phyloP scores from a whole-genome alignment of 92 coral and sea anemone species.

The Parazoanthus atlanticus region DNA sequence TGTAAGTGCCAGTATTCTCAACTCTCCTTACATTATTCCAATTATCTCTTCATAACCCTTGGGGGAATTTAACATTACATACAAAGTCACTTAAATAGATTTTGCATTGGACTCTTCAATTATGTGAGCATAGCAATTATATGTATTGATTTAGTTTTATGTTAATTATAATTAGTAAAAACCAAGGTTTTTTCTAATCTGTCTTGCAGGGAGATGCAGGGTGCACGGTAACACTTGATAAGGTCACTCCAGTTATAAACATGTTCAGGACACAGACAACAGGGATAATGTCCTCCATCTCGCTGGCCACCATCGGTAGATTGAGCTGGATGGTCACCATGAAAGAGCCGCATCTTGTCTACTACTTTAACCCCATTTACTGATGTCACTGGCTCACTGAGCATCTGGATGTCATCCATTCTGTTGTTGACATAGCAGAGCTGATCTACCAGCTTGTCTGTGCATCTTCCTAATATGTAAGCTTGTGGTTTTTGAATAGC shows the following conservation, averaged over 20 bases:
- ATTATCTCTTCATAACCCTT: too few relatives aligned
- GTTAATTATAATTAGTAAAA: not conserved
- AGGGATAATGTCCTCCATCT: slow-evolving; percentile 55
- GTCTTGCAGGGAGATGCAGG: slow-evolving; percentile 39
- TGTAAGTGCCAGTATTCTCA: too few relatives aligned
- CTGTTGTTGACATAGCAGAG: slow-evolving; percentile 46
- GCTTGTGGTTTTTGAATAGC: slow-evolving; percentile 58
- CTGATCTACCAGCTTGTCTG: slow-evolving; percentile 55
- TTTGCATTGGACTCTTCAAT: too few relatives aligned
- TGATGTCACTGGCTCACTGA: slow-evolving; percentile 13
- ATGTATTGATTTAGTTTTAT: too few relatives aligned
- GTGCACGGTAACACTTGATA: slow-evolving; percentile 36
- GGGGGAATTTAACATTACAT: too few relatives aligned
- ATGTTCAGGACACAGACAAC: slow-evolving; percentile 18
- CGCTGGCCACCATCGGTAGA: slow-evolving; percentile 58
- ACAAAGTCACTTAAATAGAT: too few relatives aligned
- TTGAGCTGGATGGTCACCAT: slow-evolving; percentile 12
- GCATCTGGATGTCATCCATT: slow-evolving; percentile 53
- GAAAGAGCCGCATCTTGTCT: not conserved
- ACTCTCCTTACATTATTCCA: too few relatives aligned
- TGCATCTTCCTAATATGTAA: slow-evolving; percentile 50
- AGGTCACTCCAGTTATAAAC: slow-evolving; percentile 13
- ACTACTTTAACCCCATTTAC: not conserved
- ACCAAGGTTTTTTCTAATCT: slow-evolving; percentile 11
- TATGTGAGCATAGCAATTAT: too few relatives aligned